These are phyloP conservation scores for Aphrophora alni DNA, from an alignment of 2,888 invertebrate genomes.

Conservation along the genomic window DNA sequence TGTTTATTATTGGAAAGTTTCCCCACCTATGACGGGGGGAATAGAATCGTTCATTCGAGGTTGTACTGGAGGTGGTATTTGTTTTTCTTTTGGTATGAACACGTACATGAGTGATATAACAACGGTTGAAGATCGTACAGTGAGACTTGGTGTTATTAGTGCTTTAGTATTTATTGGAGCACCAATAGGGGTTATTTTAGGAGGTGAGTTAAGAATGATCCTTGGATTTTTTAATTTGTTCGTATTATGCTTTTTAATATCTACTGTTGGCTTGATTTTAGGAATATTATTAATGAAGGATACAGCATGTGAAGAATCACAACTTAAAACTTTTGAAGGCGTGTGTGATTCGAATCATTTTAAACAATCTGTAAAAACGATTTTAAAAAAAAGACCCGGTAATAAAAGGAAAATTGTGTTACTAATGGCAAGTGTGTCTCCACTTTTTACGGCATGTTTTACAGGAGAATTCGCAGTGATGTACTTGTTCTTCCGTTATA, in stretches of 20 bases:
- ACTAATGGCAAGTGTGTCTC: conserved; percentile 40
- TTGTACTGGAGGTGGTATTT: conserved; percentile 35
- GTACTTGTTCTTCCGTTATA: conserved; percentile 43
- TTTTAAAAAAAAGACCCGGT: conserved; percentile 39
- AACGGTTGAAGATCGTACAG: conserved; percentile 21
- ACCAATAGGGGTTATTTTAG: conserved; percentile 35
- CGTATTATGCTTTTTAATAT: conserved; percentile 25
- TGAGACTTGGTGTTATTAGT: conserved; percentile 39
- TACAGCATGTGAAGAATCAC: conserved; percentile 20
- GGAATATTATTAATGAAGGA: conserved; percentile 32
- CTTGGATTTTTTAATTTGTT: conserved; percentile 40
- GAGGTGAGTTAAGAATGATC: conserved; percentile 33
- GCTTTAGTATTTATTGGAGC: conserved; percentile 42
- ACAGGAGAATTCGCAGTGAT: conserved; percentile 45
- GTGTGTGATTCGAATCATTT: background rate
- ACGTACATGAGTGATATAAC: conserved; percentile 43
- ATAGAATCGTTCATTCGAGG: conserved; percentile 28
- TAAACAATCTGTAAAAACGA: conserved; percentile 15
- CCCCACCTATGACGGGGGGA: conserved; percentile 33
- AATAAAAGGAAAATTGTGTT: conserved; percentile 32
- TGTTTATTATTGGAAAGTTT: conserved; percentile 39
- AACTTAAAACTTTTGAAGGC: conserved; percentile 19
- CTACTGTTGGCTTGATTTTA: conserved; percentile 23
- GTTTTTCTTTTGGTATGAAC: conserved; percentile 40
- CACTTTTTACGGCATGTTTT: conserved; percentile 40